Evolutionary conservation across 2,888 invertebrate species (phyloP), one percentile per base, ranked within the genome.

Genomic region (Chrysodeixis includens): DNA sequence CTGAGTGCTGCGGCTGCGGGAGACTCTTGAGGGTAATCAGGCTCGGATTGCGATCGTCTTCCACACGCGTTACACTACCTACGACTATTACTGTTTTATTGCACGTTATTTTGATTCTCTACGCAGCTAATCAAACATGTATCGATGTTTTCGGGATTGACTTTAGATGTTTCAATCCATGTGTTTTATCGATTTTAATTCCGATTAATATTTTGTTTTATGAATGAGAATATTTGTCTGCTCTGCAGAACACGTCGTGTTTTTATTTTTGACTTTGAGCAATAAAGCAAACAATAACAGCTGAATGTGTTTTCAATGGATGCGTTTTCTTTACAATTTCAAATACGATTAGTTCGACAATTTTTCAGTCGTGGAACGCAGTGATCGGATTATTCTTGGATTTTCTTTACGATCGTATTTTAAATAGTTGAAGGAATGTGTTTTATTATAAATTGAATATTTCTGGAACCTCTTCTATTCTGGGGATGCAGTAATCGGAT

Each of bases 1-100:
- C 79, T 76, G 51, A 67, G 73, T 69, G 67, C 40, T 64, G 40
- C 72, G 59, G 62, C 69, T 81, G 76, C 62, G 18, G 63, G 55
- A 30, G 52, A 59, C 66, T 73, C 66, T 67, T 65, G 66, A 57
- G 57, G 57, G 69, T 69, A 78, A 73, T 80, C 67, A 68, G 62
- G 74, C 65, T 52, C 46, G 68, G 60, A 72, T 79, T 71, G 69
- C 69, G 56, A 71, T 56, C 52, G 26, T 61, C 59, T 66, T 56
- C 60, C 18, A 56, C 66, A 66, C n/a, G 49, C 64, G 60, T 12
- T 65, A 67, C 56, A 51, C 12, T 65, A 57, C 55, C 49, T 58
- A 63, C 74, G 55, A 64, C 49, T 73, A 74, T 74, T 60, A 35
- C 30, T 26, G 30, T 63, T 66, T 62, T 76, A 69, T 69, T 79